Evolutionary conservation across 2,113 vertebrate species (phyloP).

Genomic region (Mungos mungo): DNA sequence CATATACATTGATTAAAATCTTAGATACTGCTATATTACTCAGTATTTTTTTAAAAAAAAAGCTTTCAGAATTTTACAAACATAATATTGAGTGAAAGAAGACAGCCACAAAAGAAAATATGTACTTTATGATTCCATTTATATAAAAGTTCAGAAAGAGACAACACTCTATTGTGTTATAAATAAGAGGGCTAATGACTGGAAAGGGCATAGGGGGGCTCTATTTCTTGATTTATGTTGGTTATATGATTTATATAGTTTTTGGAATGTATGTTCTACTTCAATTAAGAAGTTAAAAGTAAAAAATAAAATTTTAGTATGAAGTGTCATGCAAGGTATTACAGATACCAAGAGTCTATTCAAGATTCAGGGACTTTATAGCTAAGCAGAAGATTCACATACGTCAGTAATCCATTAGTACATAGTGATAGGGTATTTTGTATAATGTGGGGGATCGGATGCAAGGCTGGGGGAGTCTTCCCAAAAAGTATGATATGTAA

Average conservation of each 20-base stretch:
- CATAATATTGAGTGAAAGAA: slow-evolving; percentile 48
- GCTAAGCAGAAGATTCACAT: not conserved
- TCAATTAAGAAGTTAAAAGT: not conserved
- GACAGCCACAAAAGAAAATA: slow-evolving; percentile 41
- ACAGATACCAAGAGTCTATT: not conserved
- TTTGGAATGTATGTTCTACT: not conserved
- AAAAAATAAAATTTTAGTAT: not conserved
- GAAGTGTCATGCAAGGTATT: not conserved
- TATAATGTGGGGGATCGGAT: not conserved
- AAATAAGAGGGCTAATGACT: not conserved
- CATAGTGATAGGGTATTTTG: not conserved
- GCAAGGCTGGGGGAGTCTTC: not conserved
- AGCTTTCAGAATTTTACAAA: slow-evolving; percentile 45
- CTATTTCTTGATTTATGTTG: not conserved
- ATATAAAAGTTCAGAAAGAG: slow-evolving; percentile 44
- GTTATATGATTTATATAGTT: not conserved
- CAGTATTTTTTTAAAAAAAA: not conserved
- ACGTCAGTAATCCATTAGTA: not conserved
- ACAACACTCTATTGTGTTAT: not conserved
- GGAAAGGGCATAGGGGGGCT: not conserved
- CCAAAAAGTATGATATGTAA: not conserved
- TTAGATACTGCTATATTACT: slow-evolving; percentile 40
- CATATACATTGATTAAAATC: slow-evolving; percentile 50
- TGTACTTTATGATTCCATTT: slow-evolving; percentile 10
- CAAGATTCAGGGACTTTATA: not conserved